Evolutionary conservation across 2,888 invertebrate species (phyloP).

Genomic region (Trachelus iudaicus): DNA sequence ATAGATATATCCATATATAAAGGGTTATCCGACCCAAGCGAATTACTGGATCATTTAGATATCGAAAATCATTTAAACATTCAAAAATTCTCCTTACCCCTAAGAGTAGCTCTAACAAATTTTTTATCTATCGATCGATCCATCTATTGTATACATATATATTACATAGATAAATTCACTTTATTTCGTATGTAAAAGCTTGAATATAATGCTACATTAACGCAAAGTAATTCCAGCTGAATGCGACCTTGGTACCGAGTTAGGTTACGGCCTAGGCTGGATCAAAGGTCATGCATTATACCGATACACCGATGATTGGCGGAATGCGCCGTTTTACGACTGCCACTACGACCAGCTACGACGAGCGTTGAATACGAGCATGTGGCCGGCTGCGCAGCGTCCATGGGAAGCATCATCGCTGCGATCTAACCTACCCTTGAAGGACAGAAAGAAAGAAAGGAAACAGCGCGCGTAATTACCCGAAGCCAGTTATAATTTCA

Average conservation of each 20-base stretch:
- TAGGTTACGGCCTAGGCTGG: conserved; percentile 5
- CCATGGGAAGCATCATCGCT: not conserved
- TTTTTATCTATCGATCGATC: not conserved
- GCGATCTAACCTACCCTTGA: not conserved
- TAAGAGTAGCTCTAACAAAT: not conserved
- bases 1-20: not conserved
- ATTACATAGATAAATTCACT: not conserved
- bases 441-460: conserved; percentile 4
- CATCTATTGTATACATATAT: not conserved
- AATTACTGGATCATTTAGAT: not conserved
- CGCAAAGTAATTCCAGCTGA: not conserved
- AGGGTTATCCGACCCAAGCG: not conserved
- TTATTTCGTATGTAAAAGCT: not conserved
- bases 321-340: conserved; percentile 52
- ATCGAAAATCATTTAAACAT: not conserved
- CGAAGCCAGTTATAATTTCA: conserved; percentile 46
- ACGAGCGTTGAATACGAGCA: not conserved
- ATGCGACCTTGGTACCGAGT: not conserved
- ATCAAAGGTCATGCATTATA: conserved; percentile 30
- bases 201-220: not conserved
- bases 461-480: conserved; percentile 17
- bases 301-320: conserved; percentile 46
- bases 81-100: not conserved
- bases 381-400: not conserved
- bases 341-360: conserved; percentile 14